These are phyloP conservation scores for Gouania willdenowi DNA, from an alignment of 2,797 vertebrate genomes.

Conservation along the genomic window DNA sequence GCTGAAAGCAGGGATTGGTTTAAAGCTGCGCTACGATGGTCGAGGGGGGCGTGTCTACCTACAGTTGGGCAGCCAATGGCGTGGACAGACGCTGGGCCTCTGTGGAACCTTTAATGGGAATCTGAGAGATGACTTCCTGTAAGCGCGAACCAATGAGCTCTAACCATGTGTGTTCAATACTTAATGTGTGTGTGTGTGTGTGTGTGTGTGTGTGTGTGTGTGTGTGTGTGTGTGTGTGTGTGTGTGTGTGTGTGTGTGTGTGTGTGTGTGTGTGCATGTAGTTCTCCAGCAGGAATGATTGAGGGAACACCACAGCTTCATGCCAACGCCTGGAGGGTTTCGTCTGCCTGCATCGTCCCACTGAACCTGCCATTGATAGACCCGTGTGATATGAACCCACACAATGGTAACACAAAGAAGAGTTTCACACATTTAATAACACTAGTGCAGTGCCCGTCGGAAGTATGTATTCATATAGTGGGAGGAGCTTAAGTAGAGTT, in stretches of 20 bases:
- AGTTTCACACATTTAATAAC: too few species aligned
- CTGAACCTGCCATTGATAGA: conserved; percentile 91
- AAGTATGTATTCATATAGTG: too few species aligned
- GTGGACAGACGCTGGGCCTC: conserved; percentile 85
- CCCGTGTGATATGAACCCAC: conserved; percentile 91
- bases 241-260: too few species aligned
- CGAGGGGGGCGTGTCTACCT: conserved; percentile 89
- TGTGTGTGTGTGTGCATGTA: conserved; percentile 60
- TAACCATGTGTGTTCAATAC: too few species aligned
- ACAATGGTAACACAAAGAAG: conserved; percentile 84
- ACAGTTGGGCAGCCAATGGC: conserved; percentile 86
- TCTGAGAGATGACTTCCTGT: conserved; percentile 97
- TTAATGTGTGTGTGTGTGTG: too few species aligned
- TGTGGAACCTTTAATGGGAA: conserved; percentile 98
- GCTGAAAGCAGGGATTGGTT: conserved; percentile 85
- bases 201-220: too few species aligned
- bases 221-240: too few species aligned
- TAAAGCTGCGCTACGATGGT: conserved; percentile 86
- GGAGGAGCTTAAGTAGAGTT: too few species aligned
- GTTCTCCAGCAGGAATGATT: conserved; percentile 96
- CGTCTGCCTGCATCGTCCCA: conserved; percentile 88
- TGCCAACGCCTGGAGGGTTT: conserved; percentile 94
- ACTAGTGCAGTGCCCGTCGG: too few species aligned
- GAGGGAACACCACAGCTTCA: conserved; percentile 97
- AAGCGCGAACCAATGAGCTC: conserved; percentile 63